phyloP scores from a whole-genome alignment of 1,140 invertebrate species.

The Euschistus heros region DNA sequence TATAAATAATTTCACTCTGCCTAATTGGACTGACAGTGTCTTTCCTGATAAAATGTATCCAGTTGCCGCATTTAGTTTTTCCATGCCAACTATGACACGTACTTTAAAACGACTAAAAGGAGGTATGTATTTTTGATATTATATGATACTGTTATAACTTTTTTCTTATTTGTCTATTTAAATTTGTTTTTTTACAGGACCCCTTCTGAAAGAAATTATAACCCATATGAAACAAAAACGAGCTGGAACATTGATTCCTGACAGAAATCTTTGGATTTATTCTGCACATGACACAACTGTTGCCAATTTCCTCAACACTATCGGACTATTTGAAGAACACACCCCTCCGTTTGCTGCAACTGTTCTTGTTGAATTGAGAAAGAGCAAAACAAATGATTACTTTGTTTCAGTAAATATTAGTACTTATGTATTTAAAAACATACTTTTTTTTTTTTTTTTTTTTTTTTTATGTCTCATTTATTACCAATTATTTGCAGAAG shows the following conservation, averaged over 20 bases:
- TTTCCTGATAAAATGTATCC: constrained; percentile 44
- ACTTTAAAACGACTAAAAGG: constrained; percentile 41
- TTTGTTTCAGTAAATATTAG: constrained; percentile 36
- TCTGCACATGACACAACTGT: constrained; percentile 77
- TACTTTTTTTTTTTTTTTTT: constrained; percentile 8
- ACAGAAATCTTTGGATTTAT: constrained; percentile 58
- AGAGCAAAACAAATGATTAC: constrained; percentile 31
- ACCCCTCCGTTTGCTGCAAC: constrained; percentile 67
- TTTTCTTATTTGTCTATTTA: constrained; percentile 31
- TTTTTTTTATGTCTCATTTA: constrained; percentile 2
- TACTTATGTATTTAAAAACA: not conserved
- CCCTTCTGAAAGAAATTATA: constrained; percentile 53
- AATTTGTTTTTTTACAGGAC: constrained; percentile 43
- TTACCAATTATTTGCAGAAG: not conserved
- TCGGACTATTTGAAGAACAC: constrained; percentile 60
- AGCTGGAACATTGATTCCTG: constrained; percentile 35
- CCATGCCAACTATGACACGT: constrained; percentile 38
- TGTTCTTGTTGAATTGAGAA: constrained; percentile 42
- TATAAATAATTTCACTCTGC: constrained; percentile 57
- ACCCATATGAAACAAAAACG: constrained; percentile 44
- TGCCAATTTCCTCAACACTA: constrained; percentile 58
- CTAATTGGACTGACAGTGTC: constrained; percentile 54
- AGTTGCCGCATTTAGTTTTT: constrained; percentile 45
- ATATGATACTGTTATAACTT: constrained; percentile 12
- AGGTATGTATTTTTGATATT: constrained; percentile 33